Conservation (phyloP, 2,113 vertebrate genomes). For the Noturus placidus region DNA sequence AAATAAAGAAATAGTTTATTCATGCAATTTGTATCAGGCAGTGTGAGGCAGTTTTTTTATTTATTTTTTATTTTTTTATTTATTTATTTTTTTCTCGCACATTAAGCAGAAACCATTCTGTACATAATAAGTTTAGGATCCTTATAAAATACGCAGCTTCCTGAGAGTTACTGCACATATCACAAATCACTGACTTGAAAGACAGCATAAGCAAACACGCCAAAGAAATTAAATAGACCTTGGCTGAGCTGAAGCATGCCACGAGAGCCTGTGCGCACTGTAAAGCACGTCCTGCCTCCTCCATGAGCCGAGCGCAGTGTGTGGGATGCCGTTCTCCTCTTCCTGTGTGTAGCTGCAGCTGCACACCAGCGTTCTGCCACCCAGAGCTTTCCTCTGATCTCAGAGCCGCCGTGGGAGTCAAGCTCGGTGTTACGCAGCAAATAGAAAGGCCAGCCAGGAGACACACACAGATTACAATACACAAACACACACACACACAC, state of each 20-base stretch:
- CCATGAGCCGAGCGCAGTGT: conserved; percentile 24
- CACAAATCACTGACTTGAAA: neutral
- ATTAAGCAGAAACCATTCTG: neutral
- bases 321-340: conserved; percentile 39
- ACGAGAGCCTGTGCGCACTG: conserved; percentile 15
- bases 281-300: conserved; percentile 29
- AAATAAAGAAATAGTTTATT: neutral
- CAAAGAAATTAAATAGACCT: conserved; percentile 31
- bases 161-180: conserved; percentile 21
- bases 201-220: conserved; percentile 43
- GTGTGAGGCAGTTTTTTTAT: too few species aligned
- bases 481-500: conserved; percentile 32
- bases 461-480: conserved; percentile 41
- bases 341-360: conserved; percentile 54
- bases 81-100: neutral
- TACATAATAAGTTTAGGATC: conserved; percentile 21
- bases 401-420: conserved; percentile 53
- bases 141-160: conserved; percentile 25
- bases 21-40: neutral
- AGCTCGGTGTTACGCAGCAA: conserved; percentile 43
- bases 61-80: too few species aligned
- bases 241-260: conserved; percentile 35
- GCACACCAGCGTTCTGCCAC: conserved; percentile 51
- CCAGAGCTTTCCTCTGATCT: conserved; percentile 57
- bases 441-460: conserved; percentile 49